Conservation (phyloP, 2,113 vertebrate species). For the Polypterus senegalus region DNA sequence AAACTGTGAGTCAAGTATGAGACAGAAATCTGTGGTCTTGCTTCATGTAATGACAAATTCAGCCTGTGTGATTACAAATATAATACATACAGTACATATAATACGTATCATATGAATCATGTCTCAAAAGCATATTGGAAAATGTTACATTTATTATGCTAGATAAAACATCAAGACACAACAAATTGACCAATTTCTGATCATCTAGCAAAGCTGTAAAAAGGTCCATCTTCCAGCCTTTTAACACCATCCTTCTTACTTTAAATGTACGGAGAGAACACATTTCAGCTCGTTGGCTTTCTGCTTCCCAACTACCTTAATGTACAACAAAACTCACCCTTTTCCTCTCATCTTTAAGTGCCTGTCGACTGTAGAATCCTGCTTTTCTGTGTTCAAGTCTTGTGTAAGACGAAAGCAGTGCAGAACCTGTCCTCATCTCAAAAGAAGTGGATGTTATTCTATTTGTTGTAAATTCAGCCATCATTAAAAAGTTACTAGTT, state of each 20-base stretch:
- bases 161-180: neutral
- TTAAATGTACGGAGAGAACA: neutral
- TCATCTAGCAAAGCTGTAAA: neutral
- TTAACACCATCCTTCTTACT: neutral
- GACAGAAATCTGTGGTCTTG: neutral
- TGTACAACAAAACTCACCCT: slow-evolving; percentile 39
- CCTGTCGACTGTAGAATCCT: slow-evolving; percentile 12
- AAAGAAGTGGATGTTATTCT: neutral
- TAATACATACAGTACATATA: neutral
- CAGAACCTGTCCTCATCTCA: slow-evolving; percentile 27
- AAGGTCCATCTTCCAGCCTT: neutral
- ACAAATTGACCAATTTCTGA: neutral
- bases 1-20: neutral
- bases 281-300: too few relatives aligned
- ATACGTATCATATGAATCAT: too few relatives aligned
- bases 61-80: neutral
- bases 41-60: neutral
- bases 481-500: neutral
- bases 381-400: neutral
- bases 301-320: too few relatives aligned
- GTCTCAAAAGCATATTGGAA: too few relatives aligned
- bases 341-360: slow-evolving; percentile 27
- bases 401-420: slow-evolving; percentile 14
- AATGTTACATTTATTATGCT: neutral
- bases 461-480: neutral